Evolutionary conservation across 2,797 vertebrate species (phyloP).

Genomic region (Fistularia tabacaria): DNA sequence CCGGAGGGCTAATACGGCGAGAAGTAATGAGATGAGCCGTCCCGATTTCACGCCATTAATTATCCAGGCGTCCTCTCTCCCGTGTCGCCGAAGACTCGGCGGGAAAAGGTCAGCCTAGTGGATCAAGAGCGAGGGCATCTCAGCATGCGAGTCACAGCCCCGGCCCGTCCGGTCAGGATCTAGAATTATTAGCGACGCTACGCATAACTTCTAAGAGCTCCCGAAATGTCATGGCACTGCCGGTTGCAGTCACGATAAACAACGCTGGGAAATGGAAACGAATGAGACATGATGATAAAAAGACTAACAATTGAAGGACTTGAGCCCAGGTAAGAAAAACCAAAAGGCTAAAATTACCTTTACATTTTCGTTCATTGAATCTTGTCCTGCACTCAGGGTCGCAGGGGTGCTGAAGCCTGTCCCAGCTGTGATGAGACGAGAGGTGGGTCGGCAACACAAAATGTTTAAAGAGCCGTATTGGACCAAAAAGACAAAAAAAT

Average conservation of each 20-base stretch:
- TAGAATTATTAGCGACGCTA: constrained; percentile 58
- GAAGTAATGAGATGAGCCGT: constrained; percentile 26
- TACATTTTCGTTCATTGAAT: too few relatives aligned
- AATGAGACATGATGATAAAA: constrained; percentile 4
- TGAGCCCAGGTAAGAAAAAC: too few relatives aligned
- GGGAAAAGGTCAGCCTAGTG: constrained; percentile 71
- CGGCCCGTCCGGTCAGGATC: constrained; percentile 13
- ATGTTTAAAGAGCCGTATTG: too few relatives aligned
- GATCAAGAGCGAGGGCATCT: constrained; percentile 47
- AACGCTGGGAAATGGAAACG: constrained; percentile 9
- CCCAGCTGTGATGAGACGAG: too few relatives aligned
- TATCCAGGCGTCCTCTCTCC: constrained; percentile 57
- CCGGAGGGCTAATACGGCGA: constrained; percentile 10
- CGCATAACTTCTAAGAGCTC: constrained; percentile 38
- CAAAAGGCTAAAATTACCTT: too few relatives aligned
- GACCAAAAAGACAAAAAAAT: too few relatives aligned
- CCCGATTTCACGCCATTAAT: constrained; percentile 55
- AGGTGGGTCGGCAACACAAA: too few relatives aligned
- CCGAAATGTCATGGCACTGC: constrained; percentile 50
- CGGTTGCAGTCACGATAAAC: constrained; percentile 33
- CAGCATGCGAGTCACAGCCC: constrained; percentile 54
- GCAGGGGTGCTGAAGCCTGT: too few relatives aligned
- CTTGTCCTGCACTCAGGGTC: too few relatives aligned
- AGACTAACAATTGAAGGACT: background rate
- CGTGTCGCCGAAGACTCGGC: constrained; percentile 23